Base-by-base conservation (phyloP, 2,888 invertebrate species). In the Serrognathus titanus region DNA sequence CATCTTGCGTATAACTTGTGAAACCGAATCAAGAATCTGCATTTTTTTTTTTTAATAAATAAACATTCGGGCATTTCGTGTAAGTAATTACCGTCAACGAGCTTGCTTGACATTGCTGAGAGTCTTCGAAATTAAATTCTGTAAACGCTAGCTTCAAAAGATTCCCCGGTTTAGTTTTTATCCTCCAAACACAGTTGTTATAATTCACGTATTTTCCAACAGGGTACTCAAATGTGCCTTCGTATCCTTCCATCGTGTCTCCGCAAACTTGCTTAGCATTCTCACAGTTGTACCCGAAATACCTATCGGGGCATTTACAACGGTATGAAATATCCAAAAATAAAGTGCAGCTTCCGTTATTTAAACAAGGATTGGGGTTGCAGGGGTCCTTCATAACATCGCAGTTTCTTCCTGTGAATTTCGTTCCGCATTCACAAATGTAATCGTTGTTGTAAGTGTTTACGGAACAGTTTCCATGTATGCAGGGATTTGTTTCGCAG, bases 91-190 rank as follows among this genome's bases (percentile, higher is more conserved):
- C 24, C 24, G 24, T 31, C 6, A 31, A 31, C 5, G 24, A 31
- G 6, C 3, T 90, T 63, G 82, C 85, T 43, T 78, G 75, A 70
- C 93, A 93, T 46, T 86, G 85, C n/a, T 79, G 75, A 1, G 79
- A 74, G 1, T 76, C 70, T 74, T 93, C 92, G 63, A 96, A 67
- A 68, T 88, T 81, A 71, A 96, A 94, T 66, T 81, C 81, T 9
- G 81, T 84, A 74, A 96, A 94, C 0, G 89, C 90, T 0, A 95
- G 79, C 71, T 90, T 90, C 16, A 96, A 74, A 7, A 94, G 89
- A 80, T 88, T 82, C 0, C 83, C 79, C 35, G 81, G 79, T 50
- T 84, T 81, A 0, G 90, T 88, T 51, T 82, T 80, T 57, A 95
- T 88, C 1, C 86, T 81, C 93, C 94, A 95, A 8, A 88, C 89